Evolutionary conservation across 2,113 vertebrate genomes (phyloP).

Genomic region (Hemicordylus capensis): DNA sequence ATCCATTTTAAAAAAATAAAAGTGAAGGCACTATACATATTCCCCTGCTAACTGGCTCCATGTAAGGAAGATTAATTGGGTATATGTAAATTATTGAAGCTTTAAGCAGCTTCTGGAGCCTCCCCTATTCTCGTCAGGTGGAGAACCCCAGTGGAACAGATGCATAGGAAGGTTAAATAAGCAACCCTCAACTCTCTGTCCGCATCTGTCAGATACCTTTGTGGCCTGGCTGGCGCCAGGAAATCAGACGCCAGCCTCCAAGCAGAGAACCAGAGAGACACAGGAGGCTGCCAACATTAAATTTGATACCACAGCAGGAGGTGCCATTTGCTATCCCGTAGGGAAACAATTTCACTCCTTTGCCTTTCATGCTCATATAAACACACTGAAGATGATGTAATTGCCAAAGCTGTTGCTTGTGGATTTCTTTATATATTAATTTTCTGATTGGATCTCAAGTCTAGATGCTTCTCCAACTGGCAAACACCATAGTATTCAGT

Average conservation of each 20-base stretch:
- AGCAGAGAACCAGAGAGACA: slow-evolving; percentile 44
- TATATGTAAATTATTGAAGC: slow-evolving; percentile 81
- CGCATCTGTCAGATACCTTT: slow-evolving; percentile 65
- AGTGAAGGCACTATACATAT: slow-evolving; percentile 49
- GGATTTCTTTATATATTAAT: slow-evolving; percentile 57
- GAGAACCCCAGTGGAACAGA: slow-evolving; percentile 34
- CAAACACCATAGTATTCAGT: slow-evolving; percentile 2
- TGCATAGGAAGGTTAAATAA: slow-evolving; percentile 53
- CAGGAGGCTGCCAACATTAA: slow-evolving; percentile 69
- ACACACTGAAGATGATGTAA: slow-evolving; percentile 73
- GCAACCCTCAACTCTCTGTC: slow-evolving; percentile 33
- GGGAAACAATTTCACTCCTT: slow-evolving; percentile 63
- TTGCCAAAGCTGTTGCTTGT: slow-evolving; percentile 55
- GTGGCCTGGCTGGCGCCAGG: slow-evolving; percentile 63
- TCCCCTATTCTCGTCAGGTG: slow-evolving; percentile 49
- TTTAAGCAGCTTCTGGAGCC: slow-evolving; percentile 74
- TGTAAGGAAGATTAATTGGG: slow-evolving; percentile 78
- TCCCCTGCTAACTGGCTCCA: slow-evolving; percentile 70
- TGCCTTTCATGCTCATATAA: slow-evolving; percentile 68
- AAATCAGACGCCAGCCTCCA: slow-evolving; percentile 63
- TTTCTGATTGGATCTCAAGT: slow-evolving; percentile 51
- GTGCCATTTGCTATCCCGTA: slow-evolving; percentile 59
- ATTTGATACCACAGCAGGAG: slow-evolving; percentile 72
- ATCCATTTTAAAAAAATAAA: slow-evolving; percentile 61
- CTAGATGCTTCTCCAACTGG: slow-evolving; percentile 24